These are phyloP conservation scores for Zootoca vivipara DNA, from an alignment of 2,113 vertebrate genomes.

Conservation along the genomic window DNA sequence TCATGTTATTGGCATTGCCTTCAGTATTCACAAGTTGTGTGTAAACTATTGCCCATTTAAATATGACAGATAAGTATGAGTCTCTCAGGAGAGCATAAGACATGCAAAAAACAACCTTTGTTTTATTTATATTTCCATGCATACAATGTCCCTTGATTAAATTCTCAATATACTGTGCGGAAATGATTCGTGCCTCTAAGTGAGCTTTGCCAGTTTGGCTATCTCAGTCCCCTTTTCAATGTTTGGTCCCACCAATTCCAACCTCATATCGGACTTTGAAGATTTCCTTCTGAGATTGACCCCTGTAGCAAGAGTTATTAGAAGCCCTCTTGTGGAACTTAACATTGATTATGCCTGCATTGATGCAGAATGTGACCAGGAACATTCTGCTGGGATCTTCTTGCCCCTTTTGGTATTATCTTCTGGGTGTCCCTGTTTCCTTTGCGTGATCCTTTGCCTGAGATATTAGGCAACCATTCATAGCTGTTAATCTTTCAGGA, in stretches of 20 bases:
- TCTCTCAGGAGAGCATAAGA: neutral
- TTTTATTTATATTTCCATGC: conserved; percentile 14
- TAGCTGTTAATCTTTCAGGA: conserved; percentile 30
- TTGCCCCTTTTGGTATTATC: neutral
- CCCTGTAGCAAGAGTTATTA: too few relatives aligned
- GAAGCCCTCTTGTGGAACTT: too few relatives aligned
- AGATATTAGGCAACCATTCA: conserved; percentile 24
- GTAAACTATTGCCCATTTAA: neutral
- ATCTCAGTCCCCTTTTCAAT: too few relatives aligned
- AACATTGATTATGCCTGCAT: too few relatives aligned
- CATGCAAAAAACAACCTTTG: neutral
- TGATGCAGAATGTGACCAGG: too few relatives aligned
- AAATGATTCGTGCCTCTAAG: too few relatives aligned
- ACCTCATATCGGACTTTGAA: too few relatives aligned
- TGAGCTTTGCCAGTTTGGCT: too few relatives aligned
- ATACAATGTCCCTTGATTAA: neutral
- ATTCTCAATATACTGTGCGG: too few relatives aligned
- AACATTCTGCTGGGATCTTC: neutral
- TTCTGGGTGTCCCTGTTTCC: too few relatives aligned
- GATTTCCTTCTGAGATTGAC: too few relatives aligned
- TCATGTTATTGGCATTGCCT: neutral
- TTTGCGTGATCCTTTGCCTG: neutral
- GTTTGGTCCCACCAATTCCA: too few relatives aligned
- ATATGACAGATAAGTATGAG: neutral
- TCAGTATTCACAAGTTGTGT: neutral